Evolutionary conservation across 2,113 vertebrate species (phyloP), one percentile per base, ranked within the genome.

Genomic region (Pangasianodon gigas): DNA sequence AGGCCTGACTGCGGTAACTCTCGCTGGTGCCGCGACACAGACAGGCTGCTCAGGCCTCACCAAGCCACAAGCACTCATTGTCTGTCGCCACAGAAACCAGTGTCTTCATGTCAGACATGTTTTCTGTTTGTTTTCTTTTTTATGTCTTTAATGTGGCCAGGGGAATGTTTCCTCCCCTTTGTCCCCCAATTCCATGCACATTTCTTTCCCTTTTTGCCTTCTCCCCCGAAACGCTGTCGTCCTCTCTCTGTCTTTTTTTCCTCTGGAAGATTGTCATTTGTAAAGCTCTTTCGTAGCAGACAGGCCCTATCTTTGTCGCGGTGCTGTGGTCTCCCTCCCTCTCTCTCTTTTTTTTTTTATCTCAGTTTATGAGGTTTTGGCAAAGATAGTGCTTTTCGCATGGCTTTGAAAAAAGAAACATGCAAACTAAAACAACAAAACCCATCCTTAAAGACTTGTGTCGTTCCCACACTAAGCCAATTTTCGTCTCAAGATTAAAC

Each of bases 81-180:
- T 96, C 94, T 95, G 96, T 96, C 95, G 92, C 96, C 96, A 96
- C 96, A 96, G 96, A 96, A 96, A 96, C 96, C 96, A 96, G 95
- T 93, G 94, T 96, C 96, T 96, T 96, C 96, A 96, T 96, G 96
- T 96, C 96, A 96, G 96, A 96, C 96, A 96, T 96, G 96, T 96
- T 96, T 96, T 96, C 95, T 96, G 96, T 96, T 96, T 96, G 96
- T 96, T 96, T 96, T 96, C 95, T 95, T 96, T 96, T 96, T 96
- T 94, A 95, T 95, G 92, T 95, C 96, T 96, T 95, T 96, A 96
- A 96, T 96, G 96, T 96, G 96, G 96, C 94, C 90, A 91, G 94
- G 94, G 93, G 94, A 95, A 96, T 95, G 95, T 95, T 95, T 95
- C 95, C 94, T 89, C 94, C 93, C 93, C 93, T 94, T 93, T 91